Conservation (phyloP, 1,140 invertebrate genomes). For the Ooceraea biroi region DNA sequence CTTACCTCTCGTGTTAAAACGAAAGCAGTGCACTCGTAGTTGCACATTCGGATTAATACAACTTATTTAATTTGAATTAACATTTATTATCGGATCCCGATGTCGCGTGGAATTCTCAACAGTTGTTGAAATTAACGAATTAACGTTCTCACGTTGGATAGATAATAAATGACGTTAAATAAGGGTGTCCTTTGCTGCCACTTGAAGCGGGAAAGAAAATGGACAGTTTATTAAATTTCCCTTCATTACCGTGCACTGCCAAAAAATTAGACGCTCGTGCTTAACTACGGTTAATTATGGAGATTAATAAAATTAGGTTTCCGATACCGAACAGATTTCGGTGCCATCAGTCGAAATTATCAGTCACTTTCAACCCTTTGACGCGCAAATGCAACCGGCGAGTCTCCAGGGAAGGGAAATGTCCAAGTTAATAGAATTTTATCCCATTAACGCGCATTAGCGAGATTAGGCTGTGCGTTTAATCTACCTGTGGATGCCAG, state of each 20-base stretch:
- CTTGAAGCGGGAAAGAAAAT: constrained; percentile 7
- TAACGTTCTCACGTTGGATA: neutral
- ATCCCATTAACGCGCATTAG: constrained; percentile 1
- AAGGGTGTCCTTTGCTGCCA: neutral
- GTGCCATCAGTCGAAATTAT: constrained; percentile 46
- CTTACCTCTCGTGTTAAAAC: neutral
- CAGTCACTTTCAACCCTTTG: constrained; percentile 19
- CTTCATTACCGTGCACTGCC: neutral
- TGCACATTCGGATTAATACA: neutral
- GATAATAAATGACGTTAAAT: too few relatives aligned
- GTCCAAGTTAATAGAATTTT: constrained; percentile 30
- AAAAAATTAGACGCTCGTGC: neutral
- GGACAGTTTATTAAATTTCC: constrained; percentile 13
- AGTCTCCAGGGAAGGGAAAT: neutral
- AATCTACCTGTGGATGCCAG: neutral
- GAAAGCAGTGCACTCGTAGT: neutral
- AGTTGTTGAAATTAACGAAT: neutral
- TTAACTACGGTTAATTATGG: constrained; percentile 45
- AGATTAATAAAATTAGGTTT: constrained; percentile 26
- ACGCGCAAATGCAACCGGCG: constrained; percentile 8
- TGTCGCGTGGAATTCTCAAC: neutral
- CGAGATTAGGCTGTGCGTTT: neutral
- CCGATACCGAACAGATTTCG: constrained; percentile 28
- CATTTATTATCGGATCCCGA: neutral
- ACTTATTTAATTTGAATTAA: constrained; percentile 10